These are phyloP conservation scores for Pan troglodytes DNA, from an alignment of 2,113 vertebrate genomes.

Conservation along the genomic window DNA sequence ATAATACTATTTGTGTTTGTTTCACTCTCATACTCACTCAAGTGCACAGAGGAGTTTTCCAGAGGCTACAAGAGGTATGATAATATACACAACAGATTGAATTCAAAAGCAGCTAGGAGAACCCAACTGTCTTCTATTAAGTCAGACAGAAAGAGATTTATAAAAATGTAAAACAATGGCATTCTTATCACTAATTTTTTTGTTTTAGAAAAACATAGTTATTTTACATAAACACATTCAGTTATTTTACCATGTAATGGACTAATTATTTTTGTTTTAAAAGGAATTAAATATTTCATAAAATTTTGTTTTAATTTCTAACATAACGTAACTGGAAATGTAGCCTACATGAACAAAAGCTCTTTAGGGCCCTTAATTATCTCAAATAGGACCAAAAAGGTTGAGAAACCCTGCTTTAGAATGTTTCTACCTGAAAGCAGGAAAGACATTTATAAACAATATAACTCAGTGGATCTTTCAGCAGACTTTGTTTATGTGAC, in stretches of 20 bases:
- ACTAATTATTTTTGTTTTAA: not conserved
- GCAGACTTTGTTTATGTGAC: not conserved
- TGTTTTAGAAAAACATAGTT: not conserved
- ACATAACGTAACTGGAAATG: not conserved
- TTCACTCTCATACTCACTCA: not conserved
- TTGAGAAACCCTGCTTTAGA: not conserved
- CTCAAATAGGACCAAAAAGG: not conserved
- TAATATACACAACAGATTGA: not conserved
- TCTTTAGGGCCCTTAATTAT: not conserved
- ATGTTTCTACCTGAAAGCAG: not conserved
- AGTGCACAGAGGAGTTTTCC: not conserved
- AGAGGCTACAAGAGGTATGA: not conserved
- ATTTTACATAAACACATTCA: not conserved
- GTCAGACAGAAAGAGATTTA: not conserved
- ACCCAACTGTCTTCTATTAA: not conserved
- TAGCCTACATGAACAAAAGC: not conserved
- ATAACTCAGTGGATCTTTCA: not conserved
- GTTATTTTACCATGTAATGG: not conserved
- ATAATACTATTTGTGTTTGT: not conserved
- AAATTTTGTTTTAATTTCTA: not conserved
- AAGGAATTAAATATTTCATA: not conserved
- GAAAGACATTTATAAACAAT: not conserved
- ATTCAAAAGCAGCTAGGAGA: conserved; percentile 17
- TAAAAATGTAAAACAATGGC: not conserved
- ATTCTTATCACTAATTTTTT: not conserved